Evolutionary conservation across 1,140 invertebrate genomes (phyloP), one percentile per base, ranked within the genome.

Genomic region (Trichogramma pretiosum): DNA sequence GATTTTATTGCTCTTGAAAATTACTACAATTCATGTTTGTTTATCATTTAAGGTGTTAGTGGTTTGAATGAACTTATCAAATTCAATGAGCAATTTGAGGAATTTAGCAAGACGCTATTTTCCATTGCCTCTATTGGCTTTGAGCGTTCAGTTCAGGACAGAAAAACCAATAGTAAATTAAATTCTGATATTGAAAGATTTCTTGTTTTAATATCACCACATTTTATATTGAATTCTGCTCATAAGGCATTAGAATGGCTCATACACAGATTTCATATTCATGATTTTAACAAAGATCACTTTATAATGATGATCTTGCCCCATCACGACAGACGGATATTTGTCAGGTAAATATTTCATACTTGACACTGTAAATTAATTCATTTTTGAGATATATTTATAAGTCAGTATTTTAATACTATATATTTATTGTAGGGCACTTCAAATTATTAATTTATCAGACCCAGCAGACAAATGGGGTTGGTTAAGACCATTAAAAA

Each of bases 201-300:
- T 72, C 64, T 96, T 0, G 64, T 84, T 28, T 68, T 84, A 28
- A 54, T 94, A 9, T 89, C 91, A 1, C 93, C 93, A 5, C 95
- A 93, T 65, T 84, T 96, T 57, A 65, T 91, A 26, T 64, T 93
- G 0, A 84, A 83, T 61, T 79, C 85, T 11, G 77, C 90, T 9
- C 88, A 94, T 46, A 89, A 94, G 76, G 82, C 87, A 17, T 65
- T 97, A 19, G 94, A 97, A 77, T 97, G 93, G 93, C 73, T 98
- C 3, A 80, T 96, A 37, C 78, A 86, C 51, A 81, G 92, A 58
- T 96, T 85, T 65, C 80, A 84, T 37, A 85, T 97, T 50, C 87
- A 97, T 59, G 74, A 86, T 39, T 96, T 85, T 62, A 96, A 96
- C 62, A 78, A 79, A 45, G 81, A 87, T 62, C 79, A 83, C 1